phyloP scores from a whole-genome alignment of 2,113 vertebrate genomes.

The Chloroceryle aenea region DNA sequence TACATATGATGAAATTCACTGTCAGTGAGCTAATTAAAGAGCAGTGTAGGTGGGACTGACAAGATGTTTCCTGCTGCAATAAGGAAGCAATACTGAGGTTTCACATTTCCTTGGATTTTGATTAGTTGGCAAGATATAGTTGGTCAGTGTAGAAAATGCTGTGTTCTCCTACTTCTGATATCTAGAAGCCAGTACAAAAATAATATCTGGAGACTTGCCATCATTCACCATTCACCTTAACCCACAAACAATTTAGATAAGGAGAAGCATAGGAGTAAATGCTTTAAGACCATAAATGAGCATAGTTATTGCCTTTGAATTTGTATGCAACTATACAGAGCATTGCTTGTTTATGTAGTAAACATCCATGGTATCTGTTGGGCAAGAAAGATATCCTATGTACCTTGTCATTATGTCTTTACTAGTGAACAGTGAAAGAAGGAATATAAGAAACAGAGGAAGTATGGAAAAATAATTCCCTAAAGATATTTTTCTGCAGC shows the following conservation, averaged over 20 bases:
- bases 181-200: neutral
- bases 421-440: neutral
- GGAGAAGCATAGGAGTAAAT: neutral
- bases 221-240: neutral
- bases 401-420: neutral
- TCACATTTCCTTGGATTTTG: neutral
- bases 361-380: neutral
- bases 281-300: neutral
- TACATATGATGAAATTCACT: neutral
- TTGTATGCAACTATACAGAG: neutral
- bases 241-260: neutral
- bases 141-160: neutral
- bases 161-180: neutral
- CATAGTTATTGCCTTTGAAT: neutral
- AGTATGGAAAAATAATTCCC: neutral
- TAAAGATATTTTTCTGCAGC: neutral
- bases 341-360: neutral
- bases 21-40: neutral
- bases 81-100: neutral
- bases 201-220: neutral
- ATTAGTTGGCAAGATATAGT: neutral
- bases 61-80: neutral
- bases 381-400: accelerated
- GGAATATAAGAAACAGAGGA: neutral
- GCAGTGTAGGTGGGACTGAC: neutral